phyloP scores from a whole-genome alignment of 2,888 invertebrate species.

The Pollenia amentaria region DNA sequence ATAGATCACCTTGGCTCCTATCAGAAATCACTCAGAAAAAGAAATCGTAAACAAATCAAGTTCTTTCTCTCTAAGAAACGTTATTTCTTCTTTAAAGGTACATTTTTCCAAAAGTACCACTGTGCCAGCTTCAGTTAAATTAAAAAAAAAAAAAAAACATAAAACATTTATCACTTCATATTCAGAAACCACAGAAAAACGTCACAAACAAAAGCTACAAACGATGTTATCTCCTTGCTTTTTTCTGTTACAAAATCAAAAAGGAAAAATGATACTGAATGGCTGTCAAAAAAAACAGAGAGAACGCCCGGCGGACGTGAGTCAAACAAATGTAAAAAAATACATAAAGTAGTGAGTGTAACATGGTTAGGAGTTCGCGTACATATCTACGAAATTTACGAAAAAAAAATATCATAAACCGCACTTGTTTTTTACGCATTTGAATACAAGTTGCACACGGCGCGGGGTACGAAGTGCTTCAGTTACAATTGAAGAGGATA shows the following conservation, averaged over 20 bases:
- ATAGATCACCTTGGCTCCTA: too few species aligned
- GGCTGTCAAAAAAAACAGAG: slow-evolving; percentile 12
- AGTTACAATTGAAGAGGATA: neutral
- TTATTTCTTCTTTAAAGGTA: neutral
- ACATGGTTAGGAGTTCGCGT: neutral
- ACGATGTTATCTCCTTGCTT: neutral
- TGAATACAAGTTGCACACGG: neutral
- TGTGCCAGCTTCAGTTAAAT: neutral
- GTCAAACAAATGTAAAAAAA: neutral
- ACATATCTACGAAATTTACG: neutral
- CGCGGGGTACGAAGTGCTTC: neutral
- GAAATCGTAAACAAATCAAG: neutral
- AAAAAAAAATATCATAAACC: neutral
- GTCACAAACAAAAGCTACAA: neutral
- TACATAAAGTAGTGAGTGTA: neutral
- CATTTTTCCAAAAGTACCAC: neutral
- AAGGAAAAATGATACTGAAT: neutral
- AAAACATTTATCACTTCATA: slow-evolving; percentile 22
- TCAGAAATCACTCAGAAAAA: too few species aligned
- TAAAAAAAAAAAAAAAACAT: neutral
- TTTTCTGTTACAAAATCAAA: neutral
- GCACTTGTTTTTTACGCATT: neutral
- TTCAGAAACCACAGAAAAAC: neutral
- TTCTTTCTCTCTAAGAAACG: too few species aligned
- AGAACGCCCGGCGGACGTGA: neutral